A percentile compares a stretch with the other conserved stretches of the same genome.
Evolutionary conservation across 1,140 invertebrate species (phyloP).

Genomic region (Drosophila lacteicornis): DNA sequence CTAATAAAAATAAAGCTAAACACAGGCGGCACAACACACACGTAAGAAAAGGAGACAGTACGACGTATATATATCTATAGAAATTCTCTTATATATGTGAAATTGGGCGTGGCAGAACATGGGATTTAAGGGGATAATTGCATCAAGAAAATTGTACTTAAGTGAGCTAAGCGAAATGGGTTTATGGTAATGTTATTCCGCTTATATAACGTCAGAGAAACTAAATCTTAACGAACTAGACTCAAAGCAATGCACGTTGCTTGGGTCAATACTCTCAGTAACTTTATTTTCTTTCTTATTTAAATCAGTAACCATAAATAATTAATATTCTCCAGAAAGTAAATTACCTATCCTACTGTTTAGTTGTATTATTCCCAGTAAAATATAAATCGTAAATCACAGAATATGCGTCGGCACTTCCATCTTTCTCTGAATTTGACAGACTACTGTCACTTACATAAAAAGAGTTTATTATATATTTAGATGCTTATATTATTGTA

Average conservation of each 20-base stretch:
- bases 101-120: conserved; percentile 32
- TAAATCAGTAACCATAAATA: not conserved
- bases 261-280: no score
- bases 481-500: not conserved
- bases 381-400: not conserved
- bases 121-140: conserved; percentile 6
- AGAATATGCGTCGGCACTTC: not conserved
- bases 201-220: not conserved
- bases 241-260: not conserved
- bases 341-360: no score
- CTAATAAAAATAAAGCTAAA: conserved; percentile 56
- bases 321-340: not conserved
- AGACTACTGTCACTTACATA: not conserved
- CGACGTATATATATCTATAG: not conserved
- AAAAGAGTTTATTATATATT: not conserved
- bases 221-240: not conserved
- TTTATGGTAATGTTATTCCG: not conserved
- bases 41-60: conserved; percentile 19
- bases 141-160: conserved; percentile 1
- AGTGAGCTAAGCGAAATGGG: not conserved
- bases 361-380: no score
- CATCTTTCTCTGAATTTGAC: not conserved
- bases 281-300: no score
- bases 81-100: conserved; percentile 8
- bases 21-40: conserved; percentile 34